A percentile compares a stretch with the other conserved stretches of the same genome.
Evolutionary conservation across 1,140 invertebrate species (phyloP).

Genomic region (Orussus abietinus): DNA sequence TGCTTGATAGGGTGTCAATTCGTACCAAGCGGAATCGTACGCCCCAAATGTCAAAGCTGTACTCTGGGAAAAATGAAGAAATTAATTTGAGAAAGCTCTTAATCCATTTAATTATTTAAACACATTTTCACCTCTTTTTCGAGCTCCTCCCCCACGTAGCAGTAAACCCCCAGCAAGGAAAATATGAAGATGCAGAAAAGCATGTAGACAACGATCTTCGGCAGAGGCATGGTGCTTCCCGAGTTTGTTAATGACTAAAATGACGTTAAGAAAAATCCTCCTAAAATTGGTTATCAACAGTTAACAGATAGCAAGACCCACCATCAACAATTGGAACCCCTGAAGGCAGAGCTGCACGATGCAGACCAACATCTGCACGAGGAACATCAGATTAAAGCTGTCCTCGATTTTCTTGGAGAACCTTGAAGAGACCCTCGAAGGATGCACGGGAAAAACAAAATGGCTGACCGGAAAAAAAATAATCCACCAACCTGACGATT

Average conservation of each 20-base stretch:
- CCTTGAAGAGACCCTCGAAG: too few species aligned
- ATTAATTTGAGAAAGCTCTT: neutral
- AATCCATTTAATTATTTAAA: neutral
- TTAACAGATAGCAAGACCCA: too few species aligned
- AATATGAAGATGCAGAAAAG: neutral
- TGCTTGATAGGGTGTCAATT: slow-evolving; percentile 30
- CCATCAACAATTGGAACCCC: slow-evolving; percentile 46
- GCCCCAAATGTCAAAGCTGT: slow-evolving; percentile 31
- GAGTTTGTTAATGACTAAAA: slow-evolving; percentile 5
- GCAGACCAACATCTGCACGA: slow-evolving; percentile 47
- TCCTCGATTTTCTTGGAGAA: slow-evolving; percentile 35
- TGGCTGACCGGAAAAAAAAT: too few species aligned
- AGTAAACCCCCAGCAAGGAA: slow-evolving; percentile 12
- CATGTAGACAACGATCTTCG: neutral
- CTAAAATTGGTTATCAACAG: too few species aligned
- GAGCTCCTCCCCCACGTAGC: slow-evolving; percentile 15
- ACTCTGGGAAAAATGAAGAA: slow-evolving; percentile 23
- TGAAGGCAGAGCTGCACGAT: slow-evolving; percentile 50
- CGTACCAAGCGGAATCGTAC: slow-evolving; percentile 45
- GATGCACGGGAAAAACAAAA: too few species aligned
- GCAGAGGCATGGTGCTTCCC: neutral
- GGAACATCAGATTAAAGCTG: slow-evolving; percentile 43
- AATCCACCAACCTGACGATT: too few species aligned
- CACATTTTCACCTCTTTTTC: slow-evolving; percentile 10
- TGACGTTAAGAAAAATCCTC: neutral